Base-by-base conservation (phyloP, 1,140 invertebrate species). In the Solenopsis fugax region DNA sequence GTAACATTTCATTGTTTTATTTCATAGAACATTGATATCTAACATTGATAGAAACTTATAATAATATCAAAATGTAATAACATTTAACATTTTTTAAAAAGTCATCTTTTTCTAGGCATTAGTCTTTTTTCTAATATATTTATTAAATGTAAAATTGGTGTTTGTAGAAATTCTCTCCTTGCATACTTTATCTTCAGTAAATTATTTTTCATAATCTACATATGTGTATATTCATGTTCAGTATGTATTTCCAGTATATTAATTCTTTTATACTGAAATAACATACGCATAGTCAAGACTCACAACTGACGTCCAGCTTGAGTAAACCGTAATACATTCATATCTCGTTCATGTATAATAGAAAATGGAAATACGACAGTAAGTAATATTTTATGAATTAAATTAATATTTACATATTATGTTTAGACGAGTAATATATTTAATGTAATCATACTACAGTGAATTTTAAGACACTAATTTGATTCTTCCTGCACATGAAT, bases 361-460 rank as follows among this genome's bases (percentile, higher is more conserved):
- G 6, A 10, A 72, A 37, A 21, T 18, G 4, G 1, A 29, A 13
- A 48, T 48, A 3, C 0, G 37, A 58, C 12, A 18, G 4, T 37
- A 9, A 62, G 1, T n/a, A 45, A 1, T 48, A 10, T 78, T 64
- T 29, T 10, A 78, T 0, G 1, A 9, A 10, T 65, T n/a, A 13
- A 45, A 52, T 21, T 52, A 1, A 41, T 50, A 65, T 37, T 52
- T 78, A 50, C 65, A 34, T 54, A 80, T 67, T 67, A n/a, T n/a
- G 24, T 48, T 29, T 2, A 58, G 52, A 58, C 10, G 45, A 71
- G 16, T 9, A 29, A 29, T 71, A 41, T 58, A 56, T 45, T 56
- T 71, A 29, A 5, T 18, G n/a, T 78, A 50, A 37, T 67, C 13
- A 72, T 82, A 21, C 16, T 82, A 58, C 7, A 54, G 16, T 72